phyloP scores from a whole-genome alignment of 2,113 vertebrate genomes.

The Nyctereutes procyonoides region DNA sequence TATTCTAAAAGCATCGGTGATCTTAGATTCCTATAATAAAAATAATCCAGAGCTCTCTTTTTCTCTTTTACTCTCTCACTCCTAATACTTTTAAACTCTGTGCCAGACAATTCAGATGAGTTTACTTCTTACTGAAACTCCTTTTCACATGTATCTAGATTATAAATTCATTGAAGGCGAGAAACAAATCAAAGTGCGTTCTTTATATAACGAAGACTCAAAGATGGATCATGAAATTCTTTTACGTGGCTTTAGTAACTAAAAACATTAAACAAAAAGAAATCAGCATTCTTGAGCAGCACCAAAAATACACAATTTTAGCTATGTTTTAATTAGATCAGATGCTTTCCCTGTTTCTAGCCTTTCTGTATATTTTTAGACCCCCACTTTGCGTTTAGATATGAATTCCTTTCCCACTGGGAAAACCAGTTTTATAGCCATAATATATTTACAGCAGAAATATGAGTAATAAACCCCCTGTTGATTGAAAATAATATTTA shows the following conservation, averaged over 20 bases:
- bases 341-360: neutral
- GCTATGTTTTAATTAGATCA: neutral
- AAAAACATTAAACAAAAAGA: neutral
- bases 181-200: neutral
- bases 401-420: neutral
- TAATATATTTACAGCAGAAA: slow-evolving; percentile 61
- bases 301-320: neutral
- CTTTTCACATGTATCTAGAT: neutral
- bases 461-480: slow-evolving; percentile 33
- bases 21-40: neutral
- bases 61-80: neutral
- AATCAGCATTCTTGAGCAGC: neutral
- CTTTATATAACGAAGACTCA: neutral
- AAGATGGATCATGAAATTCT: neutral
- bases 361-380: neutral
- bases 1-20: neutral
- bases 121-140: neutral
- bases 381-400: neutral
- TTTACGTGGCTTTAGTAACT: neutral
- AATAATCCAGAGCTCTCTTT: neutral
- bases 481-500: slow-evolving; percentile 32
- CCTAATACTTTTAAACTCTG: neutral
- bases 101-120: neutral
- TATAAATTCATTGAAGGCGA: neutral
- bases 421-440: slow-evolving; percentile 40